Evolutionary conservation across 2,888 invertebrate species (phyloP).

Genomic region (Allacma fusca): DNA sequence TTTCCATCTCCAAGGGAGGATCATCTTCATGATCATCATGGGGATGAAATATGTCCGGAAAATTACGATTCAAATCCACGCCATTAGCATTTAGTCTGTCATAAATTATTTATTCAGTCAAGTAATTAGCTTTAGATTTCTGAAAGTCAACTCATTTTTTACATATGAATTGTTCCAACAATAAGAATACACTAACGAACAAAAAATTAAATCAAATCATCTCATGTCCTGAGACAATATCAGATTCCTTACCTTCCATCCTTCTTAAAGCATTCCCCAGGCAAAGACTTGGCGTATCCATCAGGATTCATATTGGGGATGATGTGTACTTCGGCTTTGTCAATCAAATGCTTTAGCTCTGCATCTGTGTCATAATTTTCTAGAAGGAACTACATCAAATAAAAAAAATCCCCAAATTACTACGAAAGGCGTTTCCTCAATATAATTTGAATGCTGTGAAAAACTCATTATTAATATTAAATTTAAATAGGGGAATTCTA

Average conservation of each 20-base stretch:
- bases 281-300: conserved; percentile 64
- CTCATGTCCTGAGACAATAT: too few species aligned
- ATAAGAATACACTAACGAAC: not conserved
- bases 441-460: too few species aligned
- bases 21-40: conserved; percentile 24
- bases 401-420: conserved; percentile 22
- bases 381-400: conserved; percentile 66
- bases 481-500: not conserved
- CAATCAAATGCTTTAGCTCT: not conserved
- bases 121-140: too few species aligned
- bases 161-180: too few species aligned
- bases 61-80: conserved; percentile 56
- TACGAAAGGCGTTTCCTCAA: not conserved
- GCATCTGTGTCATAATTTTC: conserved; percentile 62
- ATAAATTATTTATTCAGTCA: too few species aligned
- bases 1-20: conserved; percentile 46
- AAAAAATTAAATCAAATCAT: not conserved
- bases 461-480: conserved; percentile 19
- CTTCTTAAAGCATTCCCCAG: conserved; percentile 50
- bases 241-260: conserved; percentile 49
- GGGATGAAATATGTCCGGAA: conserved; percentile 52
- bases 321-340: conserved; percentile 68
- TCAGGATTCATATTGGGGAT: conserved; percentile 72
- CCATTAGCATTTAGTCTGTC: conserved; percentile 51
- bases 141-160: too few species aligned